Percentiles rank a stretch among this genome's conserved stretches.
Evolutionary conservation across 2,113 vertebrate species (phyloP).

Genomic region (Saiga tatarica): DNA sequence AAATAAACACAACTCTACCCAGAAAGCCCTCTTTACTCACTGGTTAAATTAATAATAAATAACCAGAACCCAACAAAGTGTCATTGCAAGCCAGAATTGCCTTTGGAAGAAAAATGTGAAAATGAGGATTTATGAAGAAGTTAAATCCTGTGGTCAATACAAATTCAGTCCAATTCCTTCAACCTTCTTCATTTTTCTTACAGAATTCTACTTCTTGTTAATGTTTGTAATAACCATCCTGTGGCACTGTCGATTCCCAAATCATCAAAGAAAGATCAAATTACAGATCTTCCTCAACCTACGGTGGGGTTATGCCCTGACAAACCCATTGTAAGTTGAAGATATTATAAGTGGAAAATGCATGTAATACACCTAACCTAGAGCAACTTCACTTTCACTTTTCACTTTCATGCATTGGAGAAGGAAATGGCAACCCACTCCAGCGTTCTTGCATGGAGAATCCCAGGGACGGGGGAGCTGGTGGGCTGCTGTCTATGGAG

Average conservation of each 20-base stretch:
- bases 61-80: neutral
- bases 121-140: neutral
- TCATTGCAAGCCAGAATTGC: neutral
- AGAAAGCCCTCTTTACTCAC: neutral
- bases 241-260: neutral
- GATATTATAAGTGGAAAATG: neutral
- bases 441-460: no score
- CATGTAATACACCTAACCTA: neutral
- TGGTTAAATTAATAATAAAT: neutral
- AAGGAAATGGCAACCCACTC: no score
- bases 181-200: neutral
- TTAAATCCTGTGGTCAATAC: neutral
- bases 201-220: neutral
- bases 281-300: neutral
- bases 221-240: neutral
- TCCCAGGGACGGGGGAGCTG: no score
- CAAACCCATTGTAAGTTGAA: neutral
- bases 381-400: no score
- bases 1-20: neutral
- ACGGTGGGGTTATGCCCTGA: neutral
- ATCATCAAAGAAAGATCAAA: neutral
- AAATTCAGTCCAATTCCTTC: neutral
- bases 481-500: no score
- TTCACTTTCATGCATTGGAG: no score
- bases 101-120: slow-evolving; percentile 36